phyloP scores from a whole-genome alignment of 2,797 vertebrate genomes.

The Oryzias sinensis region DNA sequence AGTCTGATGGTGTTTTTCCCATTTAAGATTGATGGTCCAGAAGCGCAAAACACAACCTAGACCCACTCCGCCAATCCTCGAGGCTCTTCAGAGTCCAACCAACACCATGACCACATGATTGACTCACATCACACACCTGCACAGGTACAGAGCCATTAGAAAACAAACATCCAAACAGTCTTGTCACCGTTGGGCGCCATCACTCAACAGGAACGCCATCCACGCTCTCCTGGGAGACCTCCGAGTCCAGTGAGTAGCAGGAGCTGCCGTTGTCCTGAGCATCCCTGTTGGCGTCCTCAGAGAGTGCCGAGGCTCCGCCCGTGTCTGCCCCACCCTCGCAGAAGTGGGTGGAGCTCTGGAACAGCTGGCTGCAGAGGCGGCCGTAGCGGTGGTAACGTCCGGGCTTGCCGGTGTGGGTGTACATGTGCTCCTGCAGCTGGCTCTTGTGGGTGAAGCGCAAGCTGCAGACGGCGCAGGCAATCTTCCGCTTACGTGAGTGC shows the following conservation, averaged over 20 bases:
- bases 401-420: slow-evolving; percentile 87
- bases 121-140: slow-evolving; percentile 38
- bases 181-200: slow-evolving; percentile 13
- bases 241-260: slow-evolving; percentile 86
- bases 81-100: neutral
- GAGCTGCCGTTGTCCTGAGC: slow-evolving; percentile 86
- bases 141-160: slow-evolving; percentile 36
- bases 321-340: slow-evolving; percentile 72
- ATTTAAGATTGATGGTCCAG: no score
- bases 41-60: no score
- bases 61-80: no score
- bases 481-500: slow-evolving; percentile 90
- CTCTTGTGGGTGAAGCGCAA: slow-evolving; percentile 88
- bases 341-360: slow-evolving; percentile 77
- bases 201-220: slow-evolving; percentile 86
- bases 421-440: slow-evolving; percentile 94
- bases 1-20: no score
- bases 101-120: slow-evolving; percentile 19
- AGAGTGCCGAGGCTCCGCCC: slow-evolving; percentile 26
- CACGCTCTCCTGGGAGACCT: slow-evolving; percentile 86
- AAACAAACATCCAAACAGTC: neutral
- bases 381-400: slow-evolving; percentile 84
- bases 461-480: slow-evolving; percentile 89
- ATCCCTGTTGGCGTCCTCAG: slow-evolving; percentile 78
- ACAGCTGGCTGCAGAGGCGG: slow-evolving; percentile 79